Percentiles rank a stretch among this genome's conserved stretches.
These are phyloP conservation scores for Amblyopsis hoosieri DNA, from an alignment of 2,797 vertebrate genomes.

Conservation along the genomic window DNA sequence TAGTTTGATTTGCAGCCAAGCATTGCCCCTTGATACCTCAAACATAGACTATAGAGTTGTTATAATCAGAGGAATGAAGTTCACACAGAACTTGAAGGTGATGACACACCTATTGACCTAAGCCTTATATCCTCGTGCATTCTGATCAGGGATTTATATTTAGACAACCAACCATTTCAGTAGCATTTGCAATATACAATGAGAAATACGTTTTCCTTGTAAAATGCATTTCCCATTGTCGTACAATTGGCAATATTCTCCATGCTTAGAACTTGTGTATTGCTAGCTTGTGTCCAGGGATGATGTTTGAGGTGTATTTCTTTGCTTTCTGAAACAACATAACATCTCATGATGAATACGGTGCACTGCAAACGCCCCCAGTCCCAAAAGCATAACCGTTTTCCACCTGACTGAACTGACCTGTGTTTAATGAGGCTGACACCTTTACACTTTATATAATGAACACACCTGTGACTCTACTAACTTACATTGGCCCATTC, in stretches of 20 bases:
- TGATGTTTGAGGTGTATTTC: neutral
- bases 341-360: conserved; percentile 36
- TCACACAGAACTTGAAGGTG: too few species aligned
- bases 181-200: too few species aligned
- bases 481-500: conserved; percentile 24
- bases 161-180: neutral
- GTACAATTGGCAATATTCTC: too few species aligned
- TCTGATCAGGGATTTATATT: too few species aligned
- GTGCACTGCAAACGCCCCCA: conserved; percentile 19
- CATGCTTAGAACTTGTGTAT: neutral
- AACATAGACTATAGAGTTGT: too few species aligned
- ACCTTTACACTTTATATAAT: conserved; percentile 59
- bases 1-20: too few species aligned
- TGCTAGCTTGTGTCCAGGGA: neutral
- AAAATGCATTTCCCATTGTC: too few species aligned
- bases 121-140: too few species aligned
- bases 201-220: too few species aligned
- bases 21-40: too few species aligned
- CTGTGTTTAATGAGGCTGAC: conserved; percentile 59
- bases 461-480: conserved; percentile 65
- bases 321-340: conserved; percentile 7
- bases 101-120: too few species aligned
- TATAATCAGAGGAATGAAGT: too few species aligned
- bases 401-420: conserved; percentile 51
- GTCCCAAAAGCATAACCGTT: conserved; percentile 55